Evolutionary conservation across 1,140 invertebrate species (phyloP).

Genomic region (Antheraea mylitta): DNA sequence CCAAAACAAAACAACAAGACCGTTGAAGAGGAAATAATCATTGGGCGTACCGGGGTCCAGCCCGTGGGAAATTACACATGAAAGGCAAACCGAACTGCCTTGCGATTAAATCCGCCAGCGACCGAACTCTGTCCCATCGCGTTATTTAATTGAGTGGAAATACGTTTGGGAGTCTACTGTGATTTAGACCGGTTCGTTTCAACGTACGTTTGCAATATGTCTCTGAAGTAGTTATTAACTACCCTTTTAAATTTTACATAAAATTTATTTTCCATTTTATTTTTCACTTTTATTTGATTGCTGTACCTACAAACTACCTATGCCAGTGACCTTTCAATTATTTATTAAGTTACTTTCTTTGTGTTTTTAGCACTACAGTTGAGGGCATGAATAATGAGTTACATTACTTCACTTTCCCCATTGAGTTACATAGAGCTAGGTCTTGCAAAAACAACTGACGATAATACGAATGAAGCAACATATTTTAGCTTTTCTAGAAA

Average conservation of each 20-base stretch:
- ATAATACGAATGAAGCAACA: too few relatives aligned
- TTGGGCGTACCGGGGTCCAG: constrained; percentile 32
- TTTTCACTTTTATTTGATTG: too few relatives aligned
- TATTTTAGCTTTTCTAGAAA: too few relatives aligned
- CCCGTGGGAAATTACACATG: constrained; percentile 56
- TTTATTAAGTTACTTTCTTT: too few relatives aligned
- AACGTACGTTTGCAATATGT: constrained; percentile 1
- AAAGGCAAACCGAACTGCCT: constrained; percentile 54
- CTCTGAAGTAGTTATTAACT: constrained; percentile 27
- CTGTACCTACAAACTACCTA: too few relatives aligned
- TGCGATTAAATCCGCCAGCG: constrained; percentile 57
- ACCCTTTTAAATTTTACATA: background rate
- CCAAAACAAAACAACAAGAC: constrained; percentile 27
- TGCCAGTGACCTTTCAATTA: too few relatives aligned
- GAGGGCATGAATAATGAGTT: too few relatives aligned
- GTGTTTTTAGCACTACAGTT: too few relatives aligned
- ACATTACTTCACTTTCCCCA: too few relatives aligned
- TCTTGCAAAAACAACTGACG: too few relatives aligned
- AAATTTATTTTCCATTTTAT: too few relatives aligned
- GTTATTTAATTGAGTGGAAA: constrained; percentile 56
- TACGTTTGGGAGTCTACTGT: constrained; percentile 27
- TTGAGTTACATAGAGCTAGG: too few relatives aligned
- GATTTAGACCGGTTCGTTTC: background rate
- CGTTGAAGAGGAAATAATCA: constrained; percentile 46
- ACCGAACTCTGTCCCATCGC: constrained; percentile 52